A percentile compares a stretch with the other conserved stretches of the same genome.
Evolutionary conservation across 2,888 invertebrate species (phyloP).

Genomic region (Mythimna impura): DNA sequence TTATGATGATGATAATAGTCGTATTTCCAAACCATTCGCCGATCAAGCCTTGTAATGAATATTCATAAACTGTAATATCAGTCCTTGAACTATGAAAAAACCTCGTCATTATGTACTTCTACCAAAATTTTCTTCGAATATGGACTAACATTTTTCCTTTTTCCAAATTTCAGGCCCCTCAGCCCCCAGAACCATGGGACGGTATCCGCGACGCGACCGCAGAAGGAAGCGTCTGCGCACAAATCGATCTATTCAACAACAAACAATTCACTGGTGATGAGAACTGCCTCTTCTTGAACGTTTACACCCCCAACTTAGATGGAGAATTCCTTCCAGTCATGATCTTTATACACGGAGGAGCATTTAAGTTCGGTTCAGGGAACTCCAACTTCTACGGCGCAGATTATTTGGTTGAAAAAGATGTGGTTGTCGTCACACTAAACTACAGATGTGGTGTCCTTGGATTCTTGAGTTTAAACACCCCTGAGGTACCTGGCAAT

Average conservation of each 20-base stretch:
- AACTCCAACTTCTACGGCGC: slow-evolving; percentile 85
- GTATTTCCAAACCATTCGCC: no score
- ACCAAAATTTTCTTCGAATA: no score
- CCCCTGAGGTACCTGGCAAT: slow-evolving; percentile 86
- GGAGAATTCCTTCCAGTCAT: slow-evolving; percentile 88
- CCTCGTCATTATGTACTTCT: no score
- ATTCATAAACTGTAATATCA: no score
- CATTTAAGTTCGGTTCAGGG: slow-evolving; percentile 88
- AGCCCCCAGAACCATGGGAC: slow-evolving; percentile 90
- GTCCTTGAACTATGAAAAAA: no score
- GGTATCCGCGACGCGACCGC: slow-evolving; percentile 91
- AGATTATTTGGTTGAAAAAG: slow-evolving; percentile 90
- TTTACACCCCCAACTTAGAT: slow-evolving; percentile 91
- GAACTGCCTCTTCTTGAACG: slow-evolving; percentile 93
- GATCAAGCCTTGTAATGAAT: no score
- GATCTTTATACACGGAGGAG: slow-evolving; percentile 91
- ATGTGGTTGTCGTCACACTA: slow-evolving; percentile 89
- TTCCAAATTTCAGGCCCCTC: slow-evolving; percentile 88
- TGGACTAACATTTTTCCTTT: not conserved
- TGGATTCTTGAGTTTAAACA: slow-evolving; percentile 85
- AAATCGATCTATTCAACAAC: slow-evolving; percentile 84
- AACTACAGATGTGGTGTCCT: slow-evolving; percentile 89
- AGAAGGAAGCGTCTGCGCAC: slow-evolving; percentile 91
- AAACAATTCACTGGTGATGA: slow-evolving; percentile 89
- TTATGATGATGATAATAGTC: no score